phyloP scores from a whole-genome alignment of 2,888 invertebrate genomes.

The Empis livida region DNA sequence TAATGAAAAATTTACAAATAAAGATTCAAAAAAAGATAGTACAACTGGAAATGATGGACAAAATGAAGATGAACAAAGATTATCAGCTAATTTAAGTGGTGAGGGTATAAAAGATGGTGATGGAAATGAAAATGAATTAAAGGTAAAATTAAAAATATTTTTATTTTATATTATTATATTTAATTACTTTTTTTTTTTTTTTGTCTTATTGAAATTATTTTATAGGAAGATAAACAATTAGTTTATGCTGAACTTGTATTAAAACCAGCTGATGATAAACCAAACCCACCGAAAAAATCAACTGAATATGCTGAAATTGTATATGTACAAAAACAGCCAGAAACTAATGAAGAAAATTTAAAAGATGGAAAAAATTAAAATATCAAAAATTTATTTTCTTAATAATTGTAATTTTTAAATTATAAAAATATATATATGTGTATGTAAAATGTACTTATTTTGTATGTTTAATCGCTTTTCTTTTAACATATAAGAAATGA shows the following conservation, averaged over 20 bases:
- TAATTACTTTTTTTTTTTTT: background rate
- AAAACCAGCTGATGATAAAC: conserved; percentile 33
- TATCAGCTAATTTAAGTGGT: conserved; percentile 14
- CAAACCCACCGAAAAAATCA: conserved; percentile 34
- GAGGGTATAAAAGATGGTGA: conserved; percentile 20
- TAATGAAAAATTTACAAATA: conserved; percentile 19
- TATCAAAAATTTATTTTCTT: background rate
- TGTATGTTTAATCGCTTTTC: no score
- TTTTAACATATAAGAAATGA: no score
- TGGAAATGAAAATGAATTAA: conserved; percentile 32
- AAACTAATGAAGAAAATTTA: no score
- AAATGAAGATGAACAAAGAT: conserved; percentile 17
- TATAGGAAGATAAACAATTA: conserved; percentile 46
- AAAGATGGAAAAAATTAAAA: background rate
- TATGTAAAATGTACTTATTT: background rate
- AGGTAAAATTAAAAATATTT: conserved; percentile 21
- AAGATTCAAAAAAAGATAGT: conserved; percentile 9
- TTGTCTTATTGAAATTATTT: conserved; percentile 2
- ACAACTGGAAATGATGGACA: conserved; percentile 13
- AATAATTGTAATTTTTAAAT: background rate
- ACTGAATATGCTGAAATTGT: conserved; percentile 75
- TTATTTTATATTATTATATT: conserved; percentile 1
- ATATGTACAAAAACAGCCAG: conserved; percentile 37
- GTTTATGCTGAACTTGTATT: conserved; percentile 63
- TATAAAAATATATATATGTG: background rate